Evolutionary conservation across 2,888 invertebrate species (phyloP).

Genomic region (Cephus nigrinus): DNA sequence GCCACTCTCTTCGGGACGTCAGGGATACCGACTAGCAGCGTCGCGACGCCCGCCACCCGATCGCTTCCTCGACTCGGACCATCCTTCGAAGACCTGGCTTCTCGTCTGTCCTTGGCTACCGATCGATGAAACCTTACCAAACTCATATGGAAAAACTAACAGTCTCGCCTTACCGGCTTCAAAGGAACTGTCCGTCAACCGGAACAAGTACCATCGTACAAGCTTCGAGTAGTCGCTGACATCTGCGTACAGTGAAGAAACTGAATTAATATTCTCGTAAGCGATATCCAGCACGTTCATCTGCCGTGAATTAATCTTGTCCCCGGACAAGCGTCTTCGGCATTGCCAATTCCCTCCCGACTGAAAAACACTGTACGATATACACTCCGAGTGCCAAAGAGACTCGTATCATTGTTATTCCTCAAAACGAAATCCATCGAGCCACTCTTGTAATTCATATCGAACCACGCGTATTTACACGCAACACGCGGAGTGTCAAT

Average conservation of each 20-base stretch:
- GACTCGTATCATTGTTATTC: neutral
- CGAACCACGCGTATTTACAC: neutral
- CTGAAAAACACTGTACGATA: neutral
- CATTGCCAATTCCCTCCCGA: neutral
- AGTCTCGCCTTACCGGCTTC: neutral
- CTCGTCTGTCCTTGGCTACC: neutral
- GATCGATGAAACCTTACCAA: neutral
- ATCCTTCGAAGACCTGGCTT: neutral
- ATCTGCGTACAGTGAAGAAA: neutral
- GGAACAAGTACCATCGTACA: neutral
- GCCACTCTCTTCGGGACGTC: constrained; percentile 3
- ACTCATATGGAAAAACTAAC: neutral
- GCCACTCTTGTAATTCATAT: neutral
- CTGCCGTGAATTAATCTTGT: neutral
- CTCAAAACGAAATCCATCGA: neutral
- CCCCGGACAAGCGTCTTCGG: neutral
- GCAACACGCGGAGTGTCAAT: neutral
- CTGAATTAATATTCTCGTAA: neutral
- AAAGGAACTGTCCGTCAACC: too few relatives aligned
- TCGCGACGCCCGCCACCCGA: neutral
- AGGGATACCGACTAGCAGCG: neutral
- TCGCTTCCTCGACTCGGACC: neutral
- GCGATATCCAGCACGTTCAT: neutral
- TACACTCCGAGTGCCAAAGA: neutral
- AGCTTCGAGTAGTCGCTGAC: neutral